phyloP scores from a whole-genome alignment of 2,888 invertebrate genomes.

The Nesidiocoris tenuis region DNA sequence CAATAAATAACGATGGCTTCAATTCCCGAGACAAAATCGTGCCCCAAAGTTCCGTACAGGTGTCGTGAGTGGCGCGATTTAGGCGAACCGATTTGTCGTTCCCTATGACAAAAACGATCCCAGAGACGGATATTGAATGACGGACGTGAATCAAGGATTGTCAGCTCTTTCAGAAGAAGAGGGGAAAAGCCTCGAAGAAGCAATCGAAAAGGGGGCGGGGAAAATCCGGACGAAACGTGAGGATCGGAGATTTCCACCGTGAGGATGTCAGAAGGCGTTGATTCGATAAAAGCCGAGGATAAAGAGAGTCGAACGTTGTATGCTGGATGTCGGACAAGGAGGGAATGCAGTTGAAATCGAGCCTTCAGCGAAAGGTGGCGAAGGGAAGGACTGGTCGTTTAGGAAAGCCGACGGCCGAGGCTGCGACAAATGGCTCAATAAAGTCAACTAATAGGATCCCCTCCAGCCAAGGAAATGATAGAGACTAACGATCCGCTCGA shows the following conservation, averaged over 20 bases:
- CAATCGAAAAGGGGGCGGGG: not conserved
- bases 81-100: not conserved
- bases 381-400: not conserved
- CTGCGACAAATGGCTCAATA: not conserved
- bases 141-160: not conserved
- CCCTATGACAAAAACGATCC: not conserved
- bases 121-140: not conserved
- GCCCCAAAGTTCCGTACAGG: no score
- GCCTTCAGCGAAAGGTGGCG: not conserved
- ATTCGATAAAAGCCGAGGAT: not conserved
- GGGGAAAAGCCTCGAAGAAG: not conserved
- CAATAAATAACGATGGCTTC: no score
- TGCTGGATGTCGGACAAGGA: not conserved
- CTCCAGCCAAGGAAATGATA: not conserved
- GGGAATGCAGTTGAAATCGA: not conserved
- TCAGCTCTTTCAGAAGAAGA: not conserved
- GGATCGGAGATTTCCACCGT: not conserved
- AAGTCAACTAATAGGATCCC: not conserved
- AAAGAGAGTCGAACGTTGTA: not conserved
- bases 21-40: no score
- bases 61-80: no score
- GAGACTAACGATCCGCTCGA: not conserved
- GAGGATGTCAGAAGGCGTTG: not conserved
- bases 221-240: slow-evolving; percentile 10
- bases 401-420: not conserved